Base-by-base conservation (phyloP, 2,113 vertebrate genomes). In the Ceyx cyanopectus region DNA sequence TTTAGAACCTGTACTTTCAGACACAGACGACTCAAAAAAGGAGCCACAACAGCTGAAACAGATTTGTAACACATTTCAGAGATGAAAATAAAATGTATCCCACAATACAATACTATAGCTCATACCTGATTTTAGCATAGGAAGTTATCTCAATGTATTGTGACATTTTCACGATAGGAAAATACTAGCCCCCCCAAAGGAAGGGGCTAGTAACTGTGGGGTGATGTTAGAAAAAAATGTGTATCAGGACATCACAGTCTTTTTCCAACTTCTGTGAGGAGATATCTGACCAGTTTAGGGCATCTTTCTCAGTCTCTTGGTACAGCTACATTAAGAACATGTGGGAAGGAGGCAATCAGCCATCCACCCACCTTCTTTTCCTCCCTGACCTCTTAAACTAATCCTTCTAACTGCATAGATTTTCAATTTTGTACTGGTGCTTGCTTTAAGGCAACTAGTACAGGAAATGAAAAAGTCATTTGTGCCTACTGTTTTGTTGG, bases 1-100 rank as follows among this genome's bases (percentile, higher is more conserved):
- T 96, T 94, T 92, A 95, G 83, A 50, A 87, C 46, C 27, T 53
- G 46, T 93, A 74, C 24, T 50, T 94, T 88, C 72, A 90, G 72
- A 57, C 24, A 73, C 65, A 81, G 77, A 40, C 81, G 75, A 75
- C 30, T 63, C 54, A 89, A 92, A 91, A 77, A 63, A 75, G 37
- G 43, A 81, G 19, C 51, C 7, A 72, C 61, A 91, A 30, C 14
- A 32, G 51, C 87, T 82, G 27, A 81, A 86, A 61, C 7, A 57
- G 74, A 93, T 96, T 96, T 67, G 34, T 83, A 90, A 87, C 34
- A 66, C 66, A 67, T 79, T 41, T 72, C 10, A 48, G 62, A 85
- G 45, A 81, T 82, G 14, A 93, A 92, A 91, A 96, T 88, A 93
- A 91, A 85, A 63, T 72, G 5, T 43, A 10, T 48, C 65, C 30